Percentiles rank a stretch among this genome's conserved stretches.
These are phyloP conservation scores for Sarcophaga subvicina DNA, from an alignment of 2,888 invertebrate genomes.

Conservation along the genomic window DNA sequence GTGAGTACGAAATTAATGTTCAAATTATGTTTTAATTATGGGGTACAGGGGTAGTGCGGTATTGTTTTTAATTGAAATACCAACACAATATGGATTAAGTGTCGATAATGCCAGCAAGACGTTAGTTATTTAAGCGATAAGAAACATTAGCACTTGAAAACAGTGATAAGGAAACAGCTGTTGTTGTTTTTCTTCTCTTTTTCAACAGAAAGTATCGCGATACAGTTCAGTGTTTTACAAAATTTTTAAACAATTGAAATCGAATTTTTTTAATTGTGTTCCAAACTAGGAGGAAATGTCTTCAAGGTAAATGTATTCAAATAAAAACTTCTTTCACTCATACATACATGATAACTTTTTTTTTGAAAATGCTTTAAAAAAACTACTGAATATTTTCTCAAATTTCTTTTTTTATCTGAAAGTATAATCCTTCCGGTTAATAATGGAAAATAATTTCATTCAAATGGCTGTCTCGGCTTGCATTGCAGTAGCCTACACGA, in stretches of 20 bases:
- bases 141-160: background rate
- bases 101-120: slow-evolving; percentile 12
- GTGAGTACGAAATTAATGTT: slow-evolving; percentile 79
- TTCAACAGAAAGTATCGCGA: background rate
- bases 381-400: too few species aligned
- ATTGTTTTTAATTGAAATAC: background rate
- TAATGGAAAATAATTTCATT: too few species aligned
- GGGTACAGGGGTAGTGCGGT: background rate
- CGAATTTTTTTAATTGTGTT: background rate
- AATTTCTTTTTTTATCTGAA: too few species aligned
- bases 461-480: too few species aligned
- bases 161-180: background rate
- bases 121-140: background rate
- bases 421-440: too few species aligned
- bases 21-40: too few species aligned
- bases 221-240: too few species aligned
- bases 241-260: too few species aligned
- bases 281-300: background rate
- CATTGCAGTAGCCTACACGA: too few species aligned
- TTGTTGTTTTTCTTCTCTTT: background rate
- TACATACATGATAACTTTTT: too few species aligned
- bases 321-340: too few species aligned
- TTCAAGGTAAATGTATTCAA: background rate
- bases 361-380: too few species aligned
- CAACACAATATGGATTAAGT: background rate